These are phyloP conservation scores for Drosophila melanocephala DNA, from an alignment of 2,888 invertebrate species.

Conservation along the genomic window DNA sequence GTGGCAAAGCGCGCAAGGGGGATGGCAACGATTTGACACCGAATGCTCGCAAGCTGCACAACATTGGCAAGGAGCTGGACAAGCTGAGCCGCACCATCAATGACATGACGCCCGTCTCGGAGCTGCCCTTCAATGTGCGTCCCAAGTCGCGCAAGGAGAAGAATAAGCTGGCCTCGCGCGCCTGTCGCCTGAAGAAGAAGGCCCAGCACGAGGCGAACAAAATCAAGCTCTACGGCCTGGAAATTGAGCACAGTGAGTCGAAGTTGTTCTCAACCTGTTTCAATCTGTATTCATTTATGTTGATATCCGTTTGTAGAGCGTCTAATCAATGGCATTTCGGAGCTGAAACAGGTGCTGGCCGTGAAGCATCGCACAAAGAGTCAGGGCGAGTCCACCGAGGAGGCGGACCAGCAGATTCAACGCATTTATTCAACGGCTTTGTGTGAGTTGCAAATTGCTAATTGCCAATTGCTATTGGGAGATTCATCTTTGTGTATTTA, in stretches of 20 bases:
- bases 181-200: conserved; percentile 98
- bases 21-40: conserved; percentile 99
- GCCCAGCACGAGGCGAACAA: conserved; percentile 99
- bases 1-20: conserved; percentile 97
- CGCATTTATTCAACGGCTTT: conserved; percentile 86
- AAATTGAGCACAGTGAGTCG: conserved; percentile 96
- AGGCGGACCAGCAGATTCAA: conserved; percentile 90
- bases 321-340: conserved; percentile 91
- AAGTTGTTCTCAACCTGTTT: neutral
- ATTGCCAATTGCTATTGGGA: neutral
- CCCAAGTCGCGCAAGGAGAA: conserved; percentile 98
- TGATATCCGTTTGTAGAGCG: conserved; percentile 87
- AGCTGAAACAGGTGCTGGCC: conserved; percentile 91
- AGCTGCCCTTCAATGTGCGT: conserved; percentile 94
- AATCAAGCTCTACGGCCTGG: conserved; percentile 96
- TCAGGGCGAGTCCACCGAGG: conserved; percentile 86
- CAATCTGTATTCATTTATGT: neutral
- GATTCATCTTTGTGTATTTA: neutral
- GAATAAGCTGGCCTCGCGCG: conserved; percentile 98
- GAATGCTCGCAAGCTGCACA: conserved; percentile 95
- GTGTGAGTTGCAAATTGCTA: conserved; percentile 63
- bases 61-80: conserved; percentile 96
- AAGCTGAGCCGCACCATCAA: conserved; percentile 96
- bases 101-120: conserved; percentile 98
- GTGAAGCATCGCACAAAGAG: conserved; percentile 87